Conservation (phyloP, 2,797 vertebrate species). For the Peromyscus nudipes region DNA sequence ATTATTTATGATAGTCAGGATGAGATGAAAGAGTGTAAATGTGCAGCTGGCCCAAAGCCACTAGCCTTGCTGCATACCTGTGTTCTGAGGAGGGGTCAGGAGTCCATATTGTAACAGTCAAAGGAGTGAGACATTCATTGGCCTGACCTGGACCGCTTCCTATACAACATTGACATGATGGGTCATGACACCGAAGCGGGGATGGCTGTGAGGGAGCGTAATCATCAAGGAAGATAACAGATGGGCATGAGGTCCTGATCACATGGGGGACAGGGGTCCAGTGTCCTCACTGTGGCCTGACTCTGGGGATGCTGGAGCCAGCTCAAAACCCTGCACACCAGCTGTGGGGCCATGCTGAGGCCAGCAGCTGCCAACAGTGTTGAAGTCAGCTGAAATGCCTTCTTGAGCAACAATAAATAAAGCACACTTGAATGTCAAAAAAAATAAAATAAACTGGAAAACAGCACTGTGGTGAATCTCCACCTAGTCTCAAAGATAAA, state of each 20-base stretch:
- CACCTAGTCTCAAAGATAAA: conserved; percentile 13
- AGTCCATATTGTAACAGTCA: neutral
- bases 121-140: neutral
- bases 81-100: neutral
- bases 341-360: neutral
- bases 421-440: neutral
- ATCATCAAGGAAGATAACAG: neutral
- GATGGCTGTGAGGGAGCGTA: neutral
- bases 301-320: neutral
- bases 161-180: neutral
- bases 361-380: neutral
- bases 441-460: conserved; percentile 23
- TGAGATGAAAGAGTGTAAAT: neutral
- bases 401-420: conserved; percentile 41
- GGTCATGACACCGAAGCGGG: neutral
- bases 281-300: neutral
- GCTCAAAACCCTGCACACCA: neutral
- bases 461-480: conserved; percentile 6
- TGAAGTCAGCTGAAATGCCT: conserved; percentile 58
- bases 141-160: neutral
- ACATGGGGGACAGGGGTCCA: neutral
- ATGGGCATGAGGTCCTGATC: neutral
- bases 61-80: neutral
- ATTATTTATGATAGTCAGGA: neutral
- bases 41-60: neutral